Evolutionary conservation across 2,797 vertebrate species (phyloP).

Genomic region (Podarcis siculus): DNA sequence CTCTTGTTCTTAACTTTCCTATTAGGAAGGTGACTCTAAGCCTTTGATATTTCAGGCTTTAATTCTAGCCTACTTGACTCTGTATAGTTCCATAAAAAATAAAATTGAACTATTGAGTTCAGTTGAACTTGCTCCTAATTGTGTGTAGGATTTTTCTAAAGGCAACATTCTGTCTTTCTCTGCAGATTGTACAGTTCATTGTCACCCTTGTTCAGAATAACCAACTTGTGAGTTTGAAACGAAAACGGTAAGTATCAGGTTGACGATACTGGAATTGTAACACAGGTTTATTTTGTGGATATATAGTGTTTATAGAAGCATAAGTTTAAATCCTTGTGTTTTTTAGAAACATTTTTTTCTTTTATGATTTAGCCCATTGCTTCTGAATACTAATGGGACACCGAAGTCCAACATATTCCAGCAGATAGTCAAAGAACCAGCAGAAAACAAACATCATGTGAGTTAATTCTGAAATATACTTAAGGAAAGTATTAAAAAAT

Average conservation of each 20-base stretch:
- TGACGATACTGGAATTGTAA: neutral
- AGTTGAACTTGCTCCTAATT: neutral
- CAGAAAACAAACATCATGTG: slow-evolving; percentile 80
- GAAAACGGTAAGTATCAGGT: slow-evolving; percentile 86
- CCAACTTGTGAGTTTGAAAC: slow-evolving; percentile 92
- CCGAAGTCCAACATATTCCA: slow-evolving; percentile 91
- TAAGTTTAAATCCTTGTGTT: neutral
- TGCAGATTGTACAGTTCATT: slow-evolving; percentile 95
- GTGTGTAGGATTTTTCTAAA: neutral
- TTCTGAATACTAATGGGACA: slow-evolving; percentile 91
- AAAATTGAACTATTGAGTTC: too few relatives aligned
- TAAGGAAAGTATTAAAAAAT: neutral
- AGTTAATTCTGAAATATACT: slow-evolving; percentile 21
- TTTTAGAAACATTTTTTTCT: neutral
- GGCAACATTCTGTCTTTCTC: slow-evolving; percentile 39
- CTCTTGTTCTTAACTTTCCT: neutral
- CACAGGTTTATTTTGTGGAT: neutral
- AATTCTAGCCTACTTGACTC: neutral
- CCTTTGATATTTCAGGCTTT: neutral
- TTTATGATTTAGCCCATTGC: slow-evolving; percentile 82
- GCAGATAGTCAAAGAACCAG: slow-evolving; percentile 88
- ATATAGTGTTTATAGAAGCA: neutral
- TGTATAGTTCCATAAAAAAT: too few relatives aligned
- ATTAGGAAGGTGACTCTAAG: neutral
- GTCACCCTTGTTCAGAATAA: slow-evolving; percentile 96